Conservation (phyloP, 2,113 vertebrate species). For the Trogon surrucura region DNA sequence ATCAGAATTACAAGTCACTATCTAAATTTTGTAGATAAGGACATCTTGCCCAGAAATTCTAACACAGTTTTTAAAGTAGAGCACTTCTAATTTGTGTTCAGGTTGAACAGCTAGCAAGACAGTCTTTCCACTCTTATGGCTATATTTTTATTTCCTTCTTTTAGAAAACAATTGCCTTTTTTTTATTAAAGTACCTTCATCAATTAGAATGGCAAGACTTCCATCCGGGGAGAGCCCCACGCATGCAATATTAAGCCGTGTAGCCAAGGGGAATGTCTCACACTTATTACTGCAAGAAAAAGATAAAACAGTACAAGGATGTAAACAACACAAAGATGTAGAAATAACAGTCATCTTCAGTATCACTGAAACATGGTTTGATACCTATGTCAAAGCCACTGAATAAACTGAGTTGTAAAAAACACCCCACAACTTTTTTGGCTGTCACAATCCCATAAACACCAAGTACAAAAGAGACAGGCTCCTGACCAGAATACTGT, state of each 20-base stretch:
- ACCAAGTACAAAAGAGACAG: rapidly evolving
- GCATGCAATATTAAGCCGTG: conserved; percentile 87
- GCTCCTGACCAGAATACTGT: rapidly evolving
- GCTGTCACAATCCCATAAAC: background rate
- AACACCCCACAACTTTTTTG: rapidly evolving
- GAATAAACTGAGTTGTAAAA: background rate
- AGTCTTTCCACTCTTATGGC: background rate
- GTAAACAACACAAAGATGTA: too few relatives aligned
- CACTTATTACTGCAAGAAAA: conserved; percentile 86
- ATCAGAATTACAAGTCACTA: background rate
- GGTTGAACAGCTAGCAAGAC: background rate
- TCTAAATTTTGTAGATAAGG: background rate
- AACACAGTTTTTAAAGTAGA: background rate
- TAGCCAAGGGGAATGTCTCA: conserved; percentile 87
- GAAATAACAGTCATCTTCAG: rapidly evolving
- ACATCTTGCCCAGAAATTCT: background rate
- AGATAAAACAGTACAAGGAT: background rate
- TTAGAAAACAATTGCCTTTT: background rate
- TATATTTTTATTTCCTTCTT: background rate
- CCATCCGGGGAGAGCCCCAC: conserved; percentile 92
- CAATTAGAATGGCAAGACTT: conserved; percentile 86
- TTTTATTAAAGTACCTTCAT: conserved; percentile 85
- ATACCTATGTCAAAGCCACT: background rate
- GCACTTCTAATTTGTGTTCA: background rate
- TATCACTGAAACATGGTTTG: rapidly evolving